Evolutionary conservation across 2,888 invertebrate species (phyloP).

Genomic region (Acronicta aceris): DNA sequence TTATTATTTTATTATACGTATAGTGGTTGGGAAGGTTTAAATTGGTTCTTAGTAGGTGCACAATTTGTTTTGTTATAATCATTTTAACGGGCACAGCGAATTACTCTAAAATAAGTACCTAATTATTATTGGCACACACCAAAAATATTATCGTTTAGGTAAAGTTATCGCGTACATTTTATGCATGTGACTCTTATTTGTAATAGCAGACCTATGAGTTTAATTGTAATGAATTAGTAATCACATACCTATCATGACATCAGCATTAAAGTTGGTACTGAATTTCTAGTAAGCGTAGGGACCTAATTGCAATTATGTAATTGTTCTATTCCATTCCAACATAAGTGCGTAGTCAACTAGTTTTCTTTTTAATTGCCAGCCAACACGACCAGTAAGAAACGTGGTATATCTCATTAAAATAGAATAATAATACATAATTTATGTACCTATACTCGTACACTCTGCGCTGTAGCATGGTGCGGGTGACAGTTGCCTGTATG

Average conservation of each 20-base stretch:
- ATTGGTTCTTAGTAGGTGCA: slow-evolving; percentile 39
- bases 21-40: slow-evolving; percentile 20
- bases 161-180: background rate
- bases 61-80: no score
- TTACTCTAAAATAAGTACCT: no score
- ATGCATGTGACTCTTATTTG: background rate
- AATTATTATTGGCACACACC: no score
- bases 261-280: no score
- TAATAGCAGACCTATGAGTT: no score
- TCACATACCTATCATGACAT: no score
- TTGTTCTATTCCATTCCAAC: background rate
- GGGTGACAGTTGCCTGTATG: no score
- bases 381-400: background rate
- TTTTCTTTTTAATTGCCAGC: slow-evolving; percentile 20
- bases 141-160: background rate
- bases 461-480: no score
- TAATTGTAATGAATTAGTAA: background rate
- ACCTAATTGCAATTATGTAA: background rate
- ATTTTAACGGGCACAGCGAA: no score
- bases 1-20: slow-evolving; percentile 3
- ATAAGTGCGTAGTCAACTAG: background rate
- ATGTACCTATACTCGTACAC: no score
- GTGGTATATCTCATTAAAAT: slow-evolving; percentile 21
- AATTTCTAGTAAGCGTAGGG: no score
- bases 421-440: no score